Base-by-base conservation (phyloP, 2,888 invertebrate species). In the Drosophila tanythrix region DNA sequence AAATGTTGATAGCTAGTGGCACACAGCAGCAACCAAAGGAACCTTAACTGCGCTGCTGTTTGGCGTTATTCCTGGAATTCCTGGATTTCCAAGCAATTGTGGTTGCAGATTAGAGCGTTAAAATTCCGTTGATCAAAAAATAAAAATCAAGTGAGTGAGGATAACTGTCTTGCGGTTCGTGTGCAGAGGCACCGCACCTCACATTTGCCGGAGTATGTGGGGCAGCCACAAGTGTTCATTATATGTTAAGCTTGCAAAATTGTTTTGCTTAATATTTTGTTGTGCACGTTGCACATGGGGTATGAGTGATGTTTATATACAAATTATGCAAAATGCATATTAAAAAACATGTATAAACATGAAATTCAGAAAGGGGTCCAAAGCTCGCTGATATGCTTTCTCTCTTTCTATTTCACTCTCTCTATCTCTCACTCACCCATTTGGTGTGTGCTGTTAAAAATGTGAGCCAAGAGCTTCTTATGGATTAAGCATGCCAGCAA, bases 271-370 rank as follows among this genome's bases (percentile, higher is more conserved):
- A 77, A 84, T 82, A 89, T 89, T 79, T 76, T 51, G 60, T 43
- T 74, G 18, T 64, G 76, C 72, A 59, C 40, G 58, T 38, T 77
- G 85, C 89, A 87, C 87, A 80, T 80, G 87, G 80, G 80, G 87
- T 87, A 90, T 87, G 87, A 87, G 87, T 89, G 82, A 87, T 87
- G 90, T 90, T 87, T 87, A 87, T 87, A 84, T 63, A 88, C 67
- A 84, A 90, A 90, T 87, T 87, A 90, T 87, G 90, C 89, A 90
- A 87, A 89, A 84, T 84, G 82, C 88, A 87, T 82, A 82, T 83
- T 75, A 82, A 78, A 89, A 88, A 83, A 77, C 18, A 21, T 18
- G 35, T 35, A 48, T 38, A 55, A 11, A 27, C 0, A 8, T 29
- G n/a, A 21, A 15, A 40, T 13, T 13, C 50, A 15, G 27, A 61